Evolutionary conservation across 2,888 invertebrate species (phyloP).

Genomic region (Cryptocephalus primarius): DNA sequence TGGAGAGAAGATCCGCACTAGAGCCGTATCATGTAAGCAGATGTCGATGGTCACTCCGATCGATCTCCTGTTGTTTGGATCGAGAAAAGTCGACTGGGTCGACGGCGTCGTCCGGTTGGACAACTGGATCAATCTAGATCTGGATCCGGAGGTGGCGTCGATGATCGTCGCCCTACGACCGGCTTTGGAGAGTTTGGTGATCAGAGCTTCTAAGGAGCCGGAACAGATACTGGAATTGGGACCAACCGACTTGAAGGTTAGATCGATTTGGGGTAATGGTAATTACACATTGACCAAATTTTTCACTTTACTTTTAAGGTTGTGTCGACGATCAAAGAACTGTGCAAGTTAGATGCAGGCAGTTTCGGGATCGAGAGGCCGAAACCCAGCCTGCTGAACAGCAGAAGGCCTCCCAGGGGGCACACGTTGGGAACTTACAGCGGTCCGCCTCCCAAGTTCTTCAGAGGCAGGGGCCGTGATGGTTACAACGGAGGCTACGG

Average conservation of each 20-base stretch:
- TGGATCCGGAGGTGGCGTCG: slow-evolving; percentile 69
- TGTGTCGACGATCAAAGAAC: slow-evolving; percentile 55
- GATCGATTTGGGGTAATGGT: background rate
- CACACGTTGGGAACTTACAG: slow-evolving; percentile 30
- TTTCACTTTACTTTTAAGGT: slow-evolving; percentile 42
- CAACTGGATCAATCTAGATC: slow-evolving; percentile 88
- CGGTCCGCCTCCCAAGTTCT: slow-evolving; percentile 36
- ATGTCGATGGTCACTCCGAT: slow-evolving; percentile 88
- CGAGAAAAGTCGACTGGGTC: slow-evolving; percentile 74
- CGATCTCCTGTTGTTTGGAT: slow-evolving; percentile 84
- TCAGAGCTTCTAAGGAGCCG: slow-evolving; percentile 69
- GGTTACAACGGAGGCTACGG: slow-evolving; percentile 7
- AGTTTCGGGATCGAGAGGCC: slow-evolving; percentile 55
- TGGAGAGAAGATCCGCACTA: slow-evolving; percentile 94
- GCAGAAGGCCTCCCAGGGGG: slow-evolving; percentile 42
- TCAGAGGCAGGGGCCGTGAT: slow-evolving; percentile 22
- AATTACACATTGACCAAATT: slow-evolving; percentile 1
- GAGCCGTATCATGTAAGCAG: slow-evolving; percentile 93
- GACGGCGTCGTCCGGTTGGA: slow-evolving; percentile 73
- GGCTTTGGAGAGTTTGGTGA: slow-evolving; percentile 75
- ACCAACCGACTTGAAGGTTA: slow-evolving; percentile 52
- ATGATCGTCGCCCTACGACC: slow-evolving; percentile 78
- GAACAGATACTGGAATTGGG: slow-evolving; percentile 58
- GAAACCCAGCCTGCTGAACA: slow-evolving; percentile 40
- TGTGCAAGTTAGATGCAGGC: slow-evolving; percentile 71